These are phyloP conservation scores for Neria commutata DNA, from an alignment of 2,888 invertebrate species.

Conservation along the genomic window DNA sequence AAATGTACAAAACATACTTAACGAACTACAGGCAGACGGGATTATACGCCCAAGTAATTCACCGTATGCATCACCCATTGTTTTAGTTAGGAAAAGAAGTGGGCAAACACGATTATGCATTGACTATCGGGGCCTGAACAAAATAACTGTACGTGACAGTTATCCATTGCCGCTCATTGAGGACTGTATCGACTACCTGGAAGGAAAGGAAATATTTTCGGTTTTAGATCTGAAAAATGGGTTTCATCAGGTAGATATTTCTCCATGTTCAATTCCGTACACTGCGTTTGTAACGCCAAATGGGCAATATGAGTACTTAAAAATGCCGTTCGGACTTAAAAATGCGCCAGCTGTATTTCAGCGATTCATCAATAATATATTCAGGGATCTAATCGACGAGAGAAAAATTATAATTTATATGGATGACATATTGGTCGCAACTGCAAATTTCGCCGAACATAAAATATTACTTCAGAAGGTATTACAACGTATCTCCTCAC, in stretches of 20 bases:
- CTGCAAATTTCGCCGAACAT: neutral
- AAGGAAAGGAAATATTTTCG: neutral
- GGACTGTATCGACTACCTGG: slow-evolving; percentile 7
- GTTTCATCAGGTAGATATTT: neutral
- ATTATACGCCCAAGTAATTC: slow-evolving; percentile 17
- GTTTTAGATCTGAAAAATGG: neutral
- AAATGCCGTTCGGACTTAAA: slow-evolving; percentile 10
- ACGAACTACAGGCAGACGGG: slow-evolving; percentile 5
- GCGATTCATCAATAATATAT: neutral
- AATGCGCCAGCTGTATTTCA: slow-evolving; percentile 24
- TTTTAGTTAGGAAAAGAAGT: slow-evolving; percentile 22
- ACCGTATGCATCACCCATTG: slow-evolving; percentile 19
- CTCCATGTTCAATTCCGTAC: neutral
- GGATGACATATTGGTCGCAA: neutral
- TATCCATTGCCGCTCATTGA: slow-evolving; percentile 10
- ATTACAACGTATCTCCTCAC: neutral
- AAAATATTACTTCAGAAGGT: neutral
- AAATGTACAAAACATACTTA: slow-evolving; percentile 6
- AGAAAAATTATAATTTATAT: neutral
- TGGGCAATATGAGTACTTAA: neutral
- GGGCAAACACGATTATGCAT: slow-evolving; percentile 17
- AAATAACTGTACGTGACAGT: slow-evolving; percentile 14
- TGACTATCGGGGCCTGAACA: slow-evolving; percentile 18
- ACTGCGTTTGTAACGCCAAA: slow-evolving; percentile 7
- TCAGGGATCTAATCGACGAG: neutral